These are phyloP conservation scores for Jaculus jaculus DNA, from an alignment of 2,113 vertebrate species.

Conservation along the genomic window DNA sequence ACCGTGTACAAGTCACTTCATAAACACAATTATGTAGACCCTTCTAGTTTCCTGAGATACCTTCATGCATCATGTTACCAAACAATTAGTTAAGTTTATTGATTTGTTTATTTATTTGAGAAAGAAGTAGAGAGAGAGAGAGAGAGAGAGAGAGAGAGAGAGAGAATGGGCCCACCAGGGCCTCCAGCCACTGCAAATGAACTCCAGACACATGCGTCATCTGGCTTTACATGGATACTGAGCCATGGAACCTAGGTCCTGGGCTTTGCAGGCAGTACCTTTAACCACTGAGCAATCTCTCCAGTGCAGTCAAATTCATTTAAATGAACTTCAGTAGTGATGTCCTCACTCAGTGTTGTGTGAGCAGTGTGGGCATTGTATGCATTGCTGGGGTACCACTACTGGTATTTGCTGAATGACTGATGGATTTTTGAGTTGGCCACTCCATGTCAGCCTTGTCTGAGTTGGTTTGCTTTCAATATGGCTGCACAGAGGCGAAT, in stretches of 20 bases:
- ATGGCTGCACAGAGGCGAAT: not conserved
- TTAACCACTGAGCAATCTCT: too few species aligned
- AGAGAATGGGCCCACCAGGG: too few species aligned
- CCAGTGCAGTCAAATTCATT: too few species aligned
- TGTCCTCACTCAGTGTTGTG: not conserved
- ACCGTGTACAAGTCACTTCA: not conserved
- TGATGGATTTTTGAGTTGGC: not conserved
- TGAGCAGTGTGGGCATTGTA: not conserved
- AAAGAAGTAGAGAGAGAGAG: too few species aligned
- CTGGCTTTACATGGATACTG: too few species aligned
- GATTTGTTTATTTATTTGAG: too few species aligned
- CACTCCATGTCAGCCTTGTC: not conserved
- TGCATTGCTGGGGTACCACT: not conserved
- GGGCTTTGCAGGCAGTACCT: too few species aligned
- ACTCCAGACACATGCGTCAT: too few species aligned
- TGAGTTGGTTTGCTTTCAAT: not conserved
- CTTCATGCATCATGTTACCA: not conserved
- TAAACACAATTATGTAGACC: not conserved
- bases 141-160: too few species aligned
- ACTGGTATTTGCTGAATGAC: not conserved
- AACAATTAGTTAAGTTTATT: too few species aligned
- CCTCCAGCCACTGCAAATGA: too few species aligned
- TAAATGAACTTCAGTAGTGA: not conserved
- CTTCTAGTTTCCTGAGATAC: not conserved
- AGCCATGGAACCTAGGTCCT: too few species aligned